Base-by-base conservation (phyloP, 2,888 invertebrate species). In the Automeris io region DNA sequence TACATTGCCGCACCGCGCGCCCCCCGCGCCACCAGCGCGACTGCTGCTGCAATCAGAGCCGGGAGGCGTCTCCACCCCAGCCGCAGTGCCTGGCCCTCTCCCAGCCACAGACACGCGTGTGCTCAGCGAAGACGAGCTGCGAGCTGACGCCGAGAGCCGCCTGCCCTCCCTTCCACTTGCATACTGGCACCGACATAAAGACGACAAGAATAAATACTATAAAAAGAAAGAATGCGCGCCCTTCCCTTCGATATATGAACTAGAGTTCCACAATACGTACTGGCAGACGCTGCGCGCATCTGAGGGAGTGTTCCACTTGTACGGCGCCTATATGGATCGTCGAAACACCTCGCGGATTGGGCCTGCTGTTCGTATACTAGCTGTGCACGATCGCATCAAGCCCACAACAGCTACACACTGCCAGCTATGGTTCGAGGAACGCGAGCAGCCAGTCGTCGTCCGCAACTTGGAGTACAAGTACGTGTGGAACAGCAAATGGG, bases 401-500 rank as follows among this genome's bases (percentile, higher is more conserved):
- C 97, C 96, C 0, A 91, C 90, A 39, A 90, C 94, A 16, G 90
- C 90, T 54, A 95, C 94, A 5, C 93, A 91, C 75, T 96, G 95
- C 73, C 96, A 95, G 73, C 90, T 96, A 54, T 96, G 95, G 96
- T 96, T 93, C 80, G 94, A 95, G 55, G 92, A 92, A 22, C 92
- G 92, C 54, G 92, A 91, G 50, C 94, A 93, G 57, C 95, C 96
- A 0, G 92, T 92, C 18, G 90, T 95, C 18, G 91, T 94, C 9
- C 92, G 93, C 66, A 93, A 92, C 12, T 91, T 95, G 54, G 96
- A 96, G 76, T 96, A 96, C 83, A 96, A 96, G 71, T 96, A 96
- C 73, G 94, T 96, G 54, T 97, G 97, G 97, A 94, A 95, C 73
- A 92, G 92, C 57, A 95, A 95, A 75, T 97, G 96, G 97, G 96